A percentile compares a stretch with the other conserved stretches of the same genome.
Conservation (phyloP, 2,888 invertebrate species). For the Nemurella pictetii region DNA sequence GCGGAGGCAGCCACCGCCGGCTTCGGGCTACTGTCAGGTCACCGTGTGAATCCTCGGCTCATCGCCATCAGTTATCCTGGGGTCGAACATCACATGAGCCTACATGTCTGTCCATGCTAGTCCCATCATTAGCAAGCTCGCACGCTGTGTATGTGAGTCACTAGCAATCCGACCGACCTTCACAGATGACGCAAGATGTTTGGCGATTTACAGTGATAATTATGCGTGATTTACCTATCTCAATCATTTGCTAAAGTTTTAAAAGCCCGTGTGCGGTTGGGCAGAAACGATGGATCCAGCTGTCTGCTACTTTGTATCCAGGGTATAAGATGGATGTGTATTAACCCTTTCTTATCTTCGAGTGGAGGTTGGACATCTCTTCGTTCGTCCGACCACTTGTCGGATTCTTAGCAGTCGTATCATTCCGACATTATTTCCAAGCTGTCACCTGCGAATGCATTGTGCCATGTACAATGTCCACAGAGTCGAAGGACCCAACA, state of each 20-base stretch:
- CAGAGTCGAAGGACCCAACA: background rate
- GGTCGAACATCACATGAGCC: conserved; percentile 1
- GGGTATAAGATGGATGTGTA: background rate
- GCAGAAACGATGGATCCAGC: background rate
- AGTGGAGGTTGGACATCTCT: background rate
- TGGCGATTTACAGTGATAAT: background rate
- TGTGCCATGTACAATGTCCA: conserved; percentile 11
- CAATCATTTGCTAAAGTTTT: background rate
- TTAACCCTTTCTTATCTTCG: conserved; percentile 16
- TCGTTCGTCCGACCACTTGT: background rate
- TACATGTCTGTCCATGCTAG: background rate
- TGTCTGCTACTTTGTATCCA: background rate
- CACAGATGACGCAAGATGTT: background rate
- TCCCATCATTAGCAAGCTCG: background rate
- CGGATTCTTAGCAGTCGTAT: conserved; percentile 5
- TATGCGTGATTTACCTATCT: background rate
- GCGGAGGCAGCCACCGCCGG: background rate
- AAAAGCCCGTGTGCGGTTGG: background rate
- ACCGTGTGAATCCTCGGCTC: conserved; percentile 14
- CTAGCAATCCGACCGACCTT: conserved; percentile 8
- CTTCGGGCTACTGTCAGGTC: background rate
- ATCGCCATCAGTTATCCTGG: conserved; percentile 4
- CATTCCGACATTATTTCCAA: conserved; percentile 8
- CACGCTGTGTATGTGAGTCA: background rate
- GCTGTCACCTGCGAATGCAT: conserved; percentile 22